These are phyloP conservation scores for Myotis daubentonii DNA, from an alignment of 2,797 vertebrate genomes.

Conservation along the genomic window DNA sequence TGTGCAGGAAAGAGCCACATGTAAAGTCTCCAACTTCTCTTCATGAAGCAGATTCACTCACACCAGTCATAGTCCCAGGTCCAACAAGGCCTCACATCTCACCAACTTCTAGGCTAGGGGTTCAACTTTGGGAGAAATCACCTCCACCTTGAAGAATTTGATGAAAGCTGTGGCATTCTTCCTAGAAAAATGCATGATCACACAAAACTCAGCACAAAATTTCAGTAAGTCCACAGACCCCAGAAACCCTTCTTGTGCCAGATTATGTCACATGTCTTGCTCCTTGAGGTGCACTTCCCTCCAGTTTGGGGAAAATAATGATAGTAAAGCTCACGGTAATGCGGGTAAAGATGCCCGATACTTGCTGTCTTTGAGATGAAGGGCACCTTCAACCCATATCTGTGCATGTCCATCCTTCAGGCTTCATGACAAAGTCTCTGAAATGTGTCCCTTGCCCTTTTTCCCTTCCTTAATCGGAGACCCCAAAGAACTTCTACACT, in stretches of 20 bases:
- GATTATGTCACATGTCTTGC: background rate
- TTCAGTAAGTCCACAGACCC: background rate
- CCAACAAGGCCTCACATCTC: background rate
- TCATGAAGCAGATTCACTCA: background rate
- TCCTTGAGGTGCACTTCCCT: background rate
- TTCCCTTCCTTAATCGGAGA: background rate
- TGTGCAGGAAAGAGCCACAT: background rate
- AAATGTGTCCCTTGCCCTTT: background rate
- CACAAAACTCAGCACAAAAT: background rate
- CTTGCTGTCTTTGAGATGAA: background rate
- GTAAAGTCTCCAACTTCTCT: background rate
- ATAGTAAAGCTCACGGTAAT: background rate
- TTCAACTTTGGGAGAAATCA: background rate
- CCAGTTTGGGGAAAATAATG: too few relatives aligned
- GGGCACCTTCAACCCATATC: background rate
- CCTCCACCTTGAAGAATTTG: background rate
- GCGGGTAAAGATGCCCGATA: background rate
- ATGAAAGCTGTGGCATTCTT: background rate
- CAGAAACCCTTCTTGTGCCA: background rate
- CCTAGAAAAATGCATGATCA: background rate
- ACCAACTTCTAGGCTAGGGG: background rate
- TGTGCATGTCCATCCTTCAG: rapidly evolving
- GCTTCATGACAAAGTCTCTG: background rate
- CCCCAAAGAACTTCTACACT: background rate
- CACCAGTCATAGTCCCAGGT: background rate